Evolutionary conservation across 1,140 invertebrate genomes (phyloP).

Genomic region (Leptopilina clavipes): DNA sequence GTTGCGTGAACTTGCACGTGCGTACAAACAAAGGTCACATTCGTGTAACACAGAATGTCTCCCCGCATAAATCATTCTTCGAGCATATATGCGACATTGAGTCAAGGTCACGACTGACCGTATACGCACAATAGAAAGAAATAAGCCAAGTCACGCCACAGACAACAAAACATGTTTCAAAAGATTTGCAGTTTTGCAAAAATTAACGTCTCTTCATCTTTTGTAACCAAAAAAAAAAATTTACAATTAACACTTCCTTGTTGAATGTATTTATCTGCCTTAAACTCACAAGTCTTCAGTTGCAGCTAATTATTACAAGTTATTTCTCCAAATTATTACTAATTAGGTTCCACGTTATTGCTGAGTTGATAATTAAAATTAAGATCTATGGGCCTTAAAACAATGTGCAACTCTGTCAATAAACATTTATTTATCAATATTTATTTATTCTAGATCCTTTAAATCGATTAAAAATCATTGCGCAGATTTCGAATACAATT

Average conservation of each 20-base stretch:
- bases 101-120: conserved; percentile 50
- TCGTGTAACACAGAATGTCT: conserved; percentile 3
- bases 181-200: not conserved
- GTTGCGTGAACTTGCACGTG: conserved; percentile 24
- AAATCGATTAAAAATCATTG: too few relatives aligned
- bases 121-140: conserved; percentile 13
- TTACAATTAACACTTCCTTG: not conserved
- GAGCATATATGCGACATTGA: conserved; percentile 54
- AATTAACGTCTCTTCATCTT: conserved; percentile 5
- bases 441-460: too few relatives aligned
- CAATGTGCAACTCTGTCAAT: too few relatives aligned
- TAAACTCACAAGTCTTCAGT: not conserved
- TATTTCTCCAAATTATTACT: too few relatives aligned
- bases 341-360: too few relatives aligned
- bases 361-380: too few relatives aligned
- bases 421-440: too few relatives aligned
- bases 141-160: not conserved
- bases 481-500: too few relatives aligned
- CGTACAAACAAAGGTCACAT: conserved; percentile 31
- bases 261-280: not conserved
- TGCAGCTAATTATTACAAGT: too few relatives aligned
- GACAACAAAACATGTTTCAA: not conserved
- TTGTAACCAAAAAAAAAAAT: not conserved
- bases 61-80: conserved; percentile 33
- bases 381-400: too few relatives aligned